Evolutionary conservation across 2,888 invertebrate genomes (phyloP).

Genomic region (Lucinisca nassula): DNA sequence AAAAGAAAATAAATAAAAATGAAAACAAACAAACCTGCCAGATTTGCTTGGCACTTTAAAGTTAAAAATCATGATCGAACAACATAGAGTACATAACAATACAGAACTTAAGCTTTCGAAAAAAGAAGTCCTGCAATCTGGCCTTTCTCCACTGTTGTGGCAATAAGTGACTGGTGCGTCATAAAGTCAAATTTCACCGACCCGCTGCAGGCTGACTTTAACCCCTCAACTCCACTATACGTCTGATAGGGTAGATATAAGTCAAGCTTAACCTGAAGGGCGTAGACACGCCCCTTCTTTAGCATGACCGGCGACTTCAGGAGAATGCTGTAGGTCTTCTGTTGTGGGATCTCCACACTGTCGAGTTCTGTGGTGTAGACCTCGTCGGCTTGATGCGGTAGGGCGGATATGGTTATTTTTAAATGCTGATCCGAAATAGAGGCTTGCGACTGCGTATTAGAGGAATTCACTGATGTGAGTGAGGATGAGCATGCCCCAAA

Average conservation of each 20-base stretch:
- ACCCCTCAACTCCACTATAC: conserved; percentile 57
- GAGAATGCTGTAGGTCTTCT: conserved; percentile 59
- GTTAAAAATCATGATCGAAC: no score
- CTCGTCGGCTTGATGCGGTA: conserved; percentile 46
- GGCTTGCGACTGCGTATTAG: conserved; percentile 15
- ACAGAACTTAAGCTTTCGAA: conserved; percentile 53
- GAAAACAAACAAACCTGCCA: no score
- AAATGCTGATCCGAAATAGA: conserved; percentile 56
- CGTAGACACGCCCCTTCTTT: conserved; percentile 61
- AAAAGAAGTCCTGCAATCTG: conserved; percentile 67
- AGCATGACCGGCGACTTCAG: conserved; percentile 56
- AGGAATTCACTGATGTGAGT: conserved; percentile 49
- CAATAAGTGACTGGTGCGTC: conserved; percentile 67
- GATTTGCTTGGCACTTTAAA: no score
- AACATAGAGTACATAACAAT: no score
- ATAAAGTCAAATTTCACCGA: conserved; percentile 59
- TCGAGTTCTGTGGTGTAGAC: conserved; percentile 51
- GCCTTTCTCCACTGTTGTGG: conserved; percentile 63
- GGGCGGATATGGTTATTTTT: conserved; percentile 45
- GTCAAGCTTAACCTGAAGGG: conserved; percentile 66
- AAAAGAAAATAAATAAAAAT: no score
- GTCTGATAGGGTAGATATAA: conserved; percentile 65
- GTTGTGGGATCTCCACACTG: conserved; percentile 54
- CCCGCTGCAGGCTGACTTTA: conserved; percentile 60
- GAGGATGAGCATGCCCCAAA: conserved; percentile 66